A percentile compares a stretch with the other conserved stretches of the same genome.
These are phyloP conservation scores for Prionailurus viverrinus DNA, from an alignment of 2,113 vertebrate species.

Conservation along the genomic window DNA sequence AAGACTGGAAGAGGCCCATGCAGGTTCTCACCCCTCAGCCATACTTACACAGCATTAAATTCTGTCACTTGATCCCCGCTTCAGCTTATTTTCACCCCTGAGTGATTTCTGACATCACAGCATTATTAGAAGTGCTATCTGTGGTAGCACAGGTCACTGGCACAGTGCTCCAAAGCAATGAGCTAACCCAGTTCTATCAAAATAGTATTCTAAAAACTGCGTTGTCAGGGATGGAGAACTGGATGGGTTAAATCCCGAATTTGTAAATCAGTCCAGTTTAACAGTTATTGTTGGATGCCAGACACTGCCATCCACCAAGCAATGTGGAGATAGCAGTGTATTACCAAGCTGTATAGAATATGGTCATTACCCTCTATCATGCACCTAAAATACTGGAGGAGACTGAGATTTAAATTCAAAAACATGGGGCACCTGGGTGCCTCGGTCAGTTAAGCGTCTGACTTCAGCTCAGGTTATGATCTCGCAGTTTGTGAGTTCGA, in stretches of 20 bases:
- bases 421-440: neutral
- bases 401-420: neutral
- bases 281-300: neutral
- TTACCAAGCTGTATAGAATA: neutral
- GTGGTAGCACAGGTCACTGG: neutral
- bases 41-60: neutral
- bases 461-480: no score
- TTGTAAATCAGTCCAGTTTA: neutral
- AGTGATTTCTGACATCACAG: neutral
- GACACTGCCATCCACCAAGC: neutral
- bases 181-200: neutral
- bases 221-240: neutral
- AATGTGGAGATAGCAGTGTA: neutral
- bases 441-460: no score
- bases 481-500: no score
- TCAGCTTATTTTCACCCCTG: neutral
- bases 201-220: neutral
- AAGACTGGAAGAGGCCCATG: neutral
- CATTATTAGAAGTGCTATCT: neutral
- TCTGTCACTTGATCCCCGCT: neutral
- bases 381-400: neutral
- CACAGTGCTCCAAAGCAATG: neutral
- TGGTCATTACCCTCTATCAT: neutral
- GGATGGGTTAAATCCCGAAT: neutral
- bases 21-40: accelerated